Conservation (phyloP, 2,888 invertebrate species). For the Eupithecia dodoneata region DNA sequence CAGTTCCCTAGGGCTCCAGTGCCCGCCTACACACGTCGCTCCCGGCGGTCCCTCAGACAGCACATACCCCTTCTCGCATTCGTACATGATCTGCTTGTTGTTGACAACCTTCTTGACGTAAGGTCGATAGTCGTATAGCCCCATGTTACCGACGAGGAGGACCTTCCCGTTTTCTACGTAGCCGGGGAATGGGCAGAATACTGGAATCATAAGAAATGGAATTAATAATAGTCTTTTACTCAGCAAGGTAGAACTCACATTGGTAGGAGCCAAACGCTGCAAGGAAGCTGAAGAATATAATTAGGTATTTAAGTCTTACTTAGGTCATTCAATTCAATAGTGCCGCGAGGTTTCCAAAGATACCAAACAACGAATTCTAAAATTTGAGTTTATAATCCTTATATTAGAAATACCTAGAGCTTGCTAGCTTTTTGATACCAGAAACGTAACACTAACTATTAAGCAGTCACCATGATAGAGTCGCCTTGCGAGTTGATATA, state of each 20-base stretch:
- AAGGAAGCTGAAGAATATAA: no score
- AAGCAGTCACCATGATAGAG: not conserved
- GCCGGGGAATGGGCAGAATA: conserved; percentile 97
- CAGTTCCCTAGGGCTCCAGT: conserved; percentile 95
- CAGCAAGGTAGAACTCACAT: no score
- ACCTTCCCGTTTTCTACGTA: conserved; percentile 95
- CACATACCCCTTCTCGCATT: conserved; percentile 96
- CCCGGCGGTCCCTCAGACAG: conserved; percentile 94
- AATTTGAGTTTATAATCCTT: not conserved
- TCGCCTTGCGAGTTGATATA: not conserved
- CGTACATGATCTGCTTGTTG: conserved; percentile 98
- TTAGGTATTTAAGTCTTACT: no score
- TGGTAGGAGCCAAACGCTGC: no score
- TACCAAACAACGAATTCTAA: not conserved
- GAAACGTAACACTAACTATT: no score
- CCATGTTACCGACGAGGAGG: conserved; percentile 96
- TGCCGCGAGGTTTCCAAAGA: no score
- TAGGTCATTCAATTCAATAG: no score
- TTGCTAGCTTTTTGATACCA: no score
- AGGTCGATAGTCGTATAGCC: conserved; percentile 96
- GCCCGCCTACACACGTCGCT: conserved; percentile 97
- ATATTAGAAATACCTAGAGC: no score
- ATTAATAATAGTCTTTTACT: no score
- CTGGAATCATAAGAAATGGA: conserved; percentile 61
- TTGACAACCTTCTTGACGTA: conserved; percentile 95